phyloP scores from a whole-genome alignment of 2,113 vertebrate genomes.

The Odocoileus hemionus region DNA sequence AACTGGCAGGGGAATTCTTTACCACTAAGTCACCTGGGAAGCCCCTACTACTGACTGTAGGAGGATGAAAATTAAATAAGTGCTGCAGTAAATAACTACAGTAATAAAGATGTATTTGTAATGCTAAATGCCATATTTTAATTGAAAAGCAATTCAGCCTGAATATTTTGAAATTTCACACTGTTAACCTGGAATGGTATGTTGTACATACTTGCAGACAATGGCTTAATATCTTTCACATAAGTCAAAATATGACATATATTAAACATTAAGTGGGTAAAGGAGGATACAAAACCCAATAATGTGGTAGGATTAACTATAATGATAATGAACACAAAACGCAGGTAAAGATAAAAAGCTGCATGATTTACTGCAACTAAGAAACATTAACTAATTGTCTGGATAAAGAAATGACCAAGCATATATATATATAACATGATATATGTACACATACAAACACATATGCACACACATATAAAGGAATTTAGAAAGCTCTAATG shows the following conservation, averaged over 20 bases:
- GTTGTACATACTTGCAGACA: neutral
- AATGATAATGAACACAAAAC: neutral
- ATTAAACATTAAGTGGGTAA: neutral
- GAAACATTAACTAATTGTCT: neutral
- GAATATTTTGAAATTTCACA: neutral
- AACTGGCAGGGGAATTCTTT: neutral
- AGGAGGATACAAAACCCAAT: neutral
- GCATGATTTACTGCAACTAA: neutral
- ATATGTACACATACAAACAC: neutral
- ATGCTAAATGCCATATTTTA: neutral
- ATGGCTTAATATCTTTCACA: neutral
- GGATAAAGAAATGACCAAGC: neutral
- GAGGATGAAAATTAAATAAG: neutral
- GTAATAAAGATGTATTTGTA: neutral
- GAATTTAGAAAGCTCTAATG: neutral
- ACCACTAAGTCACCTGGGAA: neutral
- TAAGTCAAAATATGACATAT: neutral
- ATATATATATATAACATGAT: neutral
- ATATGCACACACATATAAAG: neutral
- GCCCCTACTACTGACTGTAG: neutral
- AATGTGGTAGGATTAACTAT: neutral
- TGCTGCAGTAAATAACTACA: neutral
- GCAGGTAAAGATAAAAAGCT: neutral
- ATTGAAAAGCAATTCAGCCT: neutral
- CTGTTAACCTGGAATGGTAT: neutral